Evolutionary conservation across 2,888 invertebrate species (phyloP).

Genomic region (Oxyscelio sp.): DNA sequence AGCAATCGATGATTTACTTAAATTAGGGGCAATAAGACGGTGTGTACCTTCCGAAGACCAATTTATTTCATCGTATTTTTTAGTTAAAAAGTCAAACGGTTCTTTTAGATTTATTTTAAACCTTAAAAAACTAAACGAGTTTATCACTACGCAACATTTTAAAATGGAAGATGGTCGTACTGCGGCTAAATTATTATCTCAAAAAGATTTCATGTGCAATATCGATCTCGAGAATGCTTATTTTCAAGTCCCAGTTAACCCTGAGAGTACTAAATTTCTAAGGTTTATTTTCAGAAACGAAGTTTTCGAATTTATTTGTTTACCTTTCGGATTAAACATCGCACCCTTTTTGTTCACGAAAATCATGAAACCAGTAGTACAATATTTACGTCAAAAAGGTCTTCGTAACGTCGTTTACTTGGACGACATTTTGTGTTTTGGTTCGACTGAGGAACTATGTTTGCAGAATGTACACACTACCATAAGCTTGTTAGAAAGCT

Average conservation of each 20-base stretch:
- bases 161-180: constrained; percentile 7
- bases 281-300: background rate
- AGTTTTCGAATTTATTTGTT: background rate
- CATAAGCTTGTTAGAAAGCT: background rate
- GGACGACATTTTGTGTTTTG: constrained; percentile 3
- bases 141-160: background rate
- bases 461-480: background rate
- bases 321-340: too few relatives aligned
- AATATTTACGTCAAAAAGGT: background rate
- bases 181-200: background rate
- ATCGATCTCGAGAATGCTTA: background rate
- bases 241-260: background rate
- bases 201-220: background rate
- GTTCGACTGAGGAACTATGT: background rate
- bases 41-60: background rate
- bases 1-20: background rate
- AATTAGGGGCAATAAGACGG: background rate
- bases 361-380: constrained; percentile 1
- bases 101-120: too few relatives aligned
- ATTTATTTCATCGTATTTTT: background rate
- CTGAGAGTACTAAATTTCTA: background rate
- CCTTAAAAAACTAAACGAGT: too few relatives aligned
- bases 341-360: constrained; percentile 11
- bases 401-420: background rate
- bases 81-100: background rate